Conservation (phyloP, 2,888 invertebrate genomes). For the Andrena fulva region DNA sequence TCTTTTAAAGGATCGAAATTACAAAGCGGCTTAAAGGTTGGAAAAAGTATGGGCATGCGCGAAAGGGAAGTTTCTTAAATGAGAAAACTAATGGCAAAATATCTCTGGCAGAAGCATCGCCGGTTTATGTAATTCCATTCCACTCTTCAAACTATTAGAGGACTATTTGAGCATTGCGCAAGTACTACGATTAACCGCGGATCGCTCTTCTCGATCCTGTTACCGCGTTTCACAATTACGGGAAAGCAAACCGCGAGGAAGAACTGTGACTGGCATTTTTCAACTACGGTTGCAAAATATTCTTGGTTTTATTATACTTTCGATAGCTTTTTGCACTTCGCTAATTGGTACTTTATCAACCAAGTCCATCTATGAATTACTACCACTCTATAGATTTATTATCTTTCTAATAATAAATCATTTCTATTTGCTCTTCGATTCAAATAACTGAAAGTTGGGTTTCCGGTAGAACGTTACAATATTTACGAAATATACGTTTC, state of each 20-base stretch:
- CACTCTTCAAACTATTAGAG: not conserved
- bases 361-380: too few relatives aligned
- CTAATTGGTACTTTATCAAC: too few relatives aligned
- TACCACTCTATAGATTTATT: too few relatives aligned
- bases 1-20: slow-evolving; percentile 1
- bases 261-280: not conserved
- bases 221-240: slow-evolving; percentile 7
- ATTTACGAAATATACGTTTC: too few relatives aligned
- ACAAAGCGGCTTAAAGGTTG: not conserved
- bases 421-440: too few relatives aligned
- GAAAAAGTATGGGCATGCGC: not conserved
- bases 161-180: slow-evolving; percentile 12
- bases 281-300: too few relatives aligned
- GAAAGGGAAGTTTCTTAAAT: not conserved
- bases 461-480: too few relatives aligned
- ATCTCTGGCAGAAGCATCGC: not conserved
- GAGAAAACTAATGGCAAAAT: not conserved
- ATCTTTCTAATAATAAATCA: too few relatives aligned
- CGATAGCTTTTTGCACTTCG: too few relatives aligned
- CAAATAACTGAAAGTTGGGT: too few relatives aligned
- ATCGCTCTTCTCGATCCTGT: not conserved
- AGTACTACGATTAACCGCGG: not conserved
- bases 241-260: not conserved
- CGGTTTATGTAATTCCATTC: not conserved
- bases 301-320: too few relatives aligned